Percentiles rank a stretch among this genome's conserved stretches.
phyloP scores from a whole-genome alignment of 1,140 invertebrate genomes.

The Leguminivora glycinivorella region DNA sequence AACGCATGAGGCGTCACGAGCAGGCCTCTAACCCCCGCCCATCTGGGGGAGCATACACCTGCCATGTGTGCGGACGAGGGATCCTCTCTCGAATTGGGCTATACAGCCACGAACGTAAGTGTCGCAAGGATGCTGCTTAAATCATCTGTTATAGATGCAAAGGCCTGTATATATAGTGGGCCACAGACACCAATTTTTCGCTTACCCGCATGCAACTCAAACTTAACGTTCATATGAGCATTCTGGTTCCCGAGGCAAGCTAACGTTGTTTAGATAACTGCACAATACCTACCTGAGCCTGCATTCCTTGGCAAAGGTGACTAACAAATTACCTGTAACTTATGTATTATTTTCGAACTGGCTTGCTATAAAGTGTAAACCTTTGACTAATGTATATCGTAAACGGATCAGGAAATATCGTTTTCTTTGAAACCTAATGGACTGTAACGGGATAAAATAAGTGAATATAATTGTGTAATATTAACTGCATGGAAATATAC shows the following conservation, averaged over 20 bases:
- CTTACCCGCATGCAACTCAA: not conserved
- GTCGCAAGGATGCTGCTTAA: no score
- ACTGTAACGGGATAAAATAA: not conserved
- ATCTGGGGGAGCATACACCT: no score
- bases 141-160: no score
- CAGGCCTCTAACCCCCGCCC: no score
- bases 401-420: not conserved
- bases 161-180: no score
- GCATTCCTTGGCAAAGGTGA: conserved; percentile 57
- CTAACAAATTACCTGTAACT: conserved; percentile 56
- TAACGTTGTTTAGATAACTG: conserved; percentile 61
- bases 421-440: no score
- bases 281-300: conserved; percentile 54
- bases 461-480: not conserved
- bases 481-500: no score
- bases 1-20: no score
- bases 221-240: not conserved
- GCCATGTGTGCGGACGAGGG: no score
- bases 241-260: conserved; percentile 32
- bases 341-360: conserved; percentile 44
- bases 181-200: not conserved
- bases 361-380: conserved; percentile 5
- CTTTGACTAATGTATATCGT: not conserved
- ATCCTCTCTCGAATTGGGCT: no score
- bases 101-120: no score